A percentile compares a stretch with the other conserved stretches of the same genome.
Conservation (phyloP, 2,113 vertebrate species). For the Rhinopomastus cyanomelas region DNA sequence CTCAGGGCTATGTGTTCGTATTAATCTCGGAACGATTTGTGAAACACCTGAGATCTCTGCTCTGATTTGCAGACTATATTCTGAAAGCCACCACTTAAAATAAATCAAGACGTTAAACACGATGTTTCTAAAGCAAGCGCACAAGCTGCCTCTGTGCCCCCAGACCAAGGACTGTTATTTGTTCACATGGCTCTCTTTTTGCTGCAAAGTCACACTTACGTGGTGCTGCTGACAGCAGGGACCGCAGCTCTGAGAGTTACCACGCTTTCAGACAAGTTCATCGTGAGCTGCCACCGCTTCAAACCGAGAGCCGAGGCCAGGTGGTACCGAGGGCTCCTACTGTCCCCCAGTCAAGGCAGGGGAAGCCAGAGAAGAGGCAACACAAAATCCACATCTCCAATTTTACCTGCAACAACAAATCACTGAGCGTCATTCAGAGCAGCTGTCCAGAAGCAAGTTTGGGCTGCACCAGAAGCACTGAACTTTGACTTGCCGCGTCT, state of each 20-base stretch:
- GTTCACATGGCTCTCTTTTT: neutral
- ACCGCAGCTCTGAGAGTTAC: neutral
- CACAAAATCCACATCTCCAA: neutral
- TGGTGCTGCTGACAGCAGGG: neutral
- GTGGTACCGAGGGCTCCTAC: neutral
- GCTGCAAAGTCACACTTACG: neutral
- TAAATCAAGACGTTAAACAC: neutral
- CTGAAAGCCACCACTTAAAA: slow-evolving; percentile 23
- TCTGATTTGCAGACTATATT: slow-evolving; percentile 12
- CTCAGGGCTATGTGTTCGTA: slow-evolving; percentile 25
- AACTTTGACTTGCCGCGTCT: neutral
- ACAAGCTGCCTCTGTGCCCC: neutral
- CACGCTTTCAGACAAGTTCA: neutral
- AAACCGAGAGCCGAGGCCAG: neutral
- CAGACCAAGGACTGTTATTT: neutral
- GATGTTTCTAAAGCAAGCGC: neutral
- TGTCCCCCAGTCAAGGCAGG: neutral
- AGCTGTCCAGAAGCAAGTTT: neutral
- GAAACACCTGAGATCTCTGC: neutral
- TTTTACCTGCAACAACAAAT: neutral
- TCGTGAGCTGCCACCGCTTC: neutral
- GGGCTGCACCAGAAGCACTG: neutral
- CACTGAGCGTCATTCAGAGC: neutral
- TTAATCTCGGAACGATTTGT: slow-evolving; percentile 31
- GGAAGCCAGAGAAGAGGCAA: neutral